These are phyloP conservation scores for Vanessa cardui DNA, from an alignment of 2,888 invertebrate genomes.

Conservation along the genomic window DNA sequence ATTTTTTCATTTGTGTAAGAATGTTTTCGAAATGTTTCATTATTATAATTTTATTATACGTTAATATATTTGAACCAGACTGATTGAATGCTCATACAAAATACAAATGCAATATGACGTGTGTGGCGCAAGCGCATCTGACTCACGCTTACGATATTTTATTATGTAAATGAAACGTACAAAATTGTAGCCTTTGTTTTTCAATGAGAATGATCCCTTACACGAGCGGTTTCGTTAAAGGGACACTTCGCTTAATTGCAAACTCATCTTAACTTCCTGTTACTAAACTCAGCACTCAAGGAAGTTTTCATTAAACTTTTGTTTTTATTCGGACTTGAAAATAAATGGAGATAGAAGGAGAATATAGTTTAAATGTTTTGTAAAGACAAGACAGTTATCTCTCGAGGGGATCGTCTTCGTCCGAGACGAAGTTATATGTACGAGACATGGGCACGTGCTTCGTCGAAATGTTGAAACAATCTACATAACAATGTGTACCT, in stretches of 20 bases:
- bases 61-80: no score
- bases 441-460: constrained; percentile 9
- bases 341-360: not conserved
- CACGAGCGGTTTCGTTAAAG: no score
- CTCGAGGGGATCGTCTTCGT: constrained; percentile 1
- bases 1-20: not conserved
- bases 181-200: not conserved
- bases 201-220: no score
- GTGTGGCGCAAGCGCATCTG: constrained; percentile 1
- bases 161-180: not conserved
- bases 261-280: no score
- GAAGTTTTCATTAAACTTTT: no score
- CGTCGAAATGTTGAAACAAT: not conserved
- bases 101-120: not conserved
- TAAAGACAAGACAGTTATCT: not conserved
- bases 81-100: no score
- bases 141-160: not conserved
- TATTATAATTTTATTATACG: no score
- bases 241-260: no score
- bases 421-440: not conserved
- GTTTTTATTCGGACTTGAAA: no score
- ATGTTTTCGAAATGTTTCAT: no score
- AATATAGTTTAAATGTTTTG: not conserved
- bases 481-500: not conserved
- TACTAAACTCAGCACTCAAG: no score